These are phyloP conservation scores for Betta splendens DNA, from an alignment of 2,797 vertebrate species.

Conservation along the genomic window DNA sequence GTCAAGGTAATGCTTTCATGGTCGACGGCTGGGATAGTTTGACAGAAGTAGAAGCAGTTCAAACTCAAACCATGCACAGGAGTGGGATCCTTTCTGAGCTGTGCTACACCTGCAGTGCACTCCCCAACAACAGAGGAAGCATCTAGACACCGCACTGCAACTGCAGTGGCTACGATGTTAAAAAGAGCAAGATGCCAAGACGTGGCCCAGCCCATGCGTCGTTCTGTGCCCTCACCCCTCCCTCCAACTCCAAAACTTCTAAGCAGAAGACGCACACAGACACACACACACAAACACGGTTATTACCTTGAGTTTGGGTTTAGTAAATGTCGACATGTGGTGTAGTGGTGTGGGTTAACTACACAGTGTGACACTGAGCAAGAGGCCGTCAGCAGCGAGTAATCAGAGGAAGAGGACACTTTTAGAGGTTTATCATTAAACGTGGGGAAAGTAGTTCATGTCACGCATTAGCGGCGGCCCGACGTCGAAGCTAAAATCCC, in stretches of 20 bases:
- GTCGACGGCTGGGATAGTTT: neutral
- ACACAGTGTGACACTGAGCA: slow-evolving; percentile 37
- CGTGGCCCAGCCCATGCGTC: slow-evolving; percentile 73
- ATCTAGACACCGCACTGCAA: slow-evolving; percentile 68
- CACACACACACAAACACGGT: slow-evolving; percentile 38
- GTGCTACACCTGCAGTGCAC: slow-evolving; percentile 1
- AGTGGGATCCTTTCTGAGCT: slow-evolving; percentile 15
- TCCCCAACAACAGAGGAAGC: slow-evolving; percentile 10
- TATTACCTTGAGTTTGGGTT: slow-evolving; percentile 91
- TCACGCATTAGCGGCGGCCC: too few relatives aligned
- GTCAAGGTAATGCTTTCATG: slow-evolving; percentile 10
- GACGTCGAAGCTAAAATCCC: slow-evolving; percentile 12
- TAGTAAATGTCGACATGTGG: slow-evolving; percentile 90
- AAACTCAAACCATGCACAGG: slow-evolving; percentile 34
- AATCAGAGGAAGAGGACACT: slow-evolving; percentile 15
- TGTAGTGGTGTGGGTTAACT: slow-evolving; percentile 68
- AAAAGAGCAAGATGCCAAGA: slow-evolving; percentile 66
- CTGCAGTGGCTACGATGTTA: slow-evolving; percentile 71
- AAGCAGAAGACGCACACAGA: slow-evolving; percentile 34
- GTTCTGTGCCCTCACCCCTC: slow-evolving; percentile 49
- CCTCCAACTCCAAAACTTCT: slow-evolving; percentile 48
- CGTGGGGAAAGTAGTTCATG: slow-evolving; percentile 11
- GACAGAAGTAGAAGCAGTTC: slow-evolving; percentile 1
- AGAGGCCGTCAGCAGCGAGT: slow-evolving; percentile 5
- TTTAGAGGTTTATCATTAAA: slow-evolving; percentile 19